Conservation (phyloP, 2,888 invertebrate species). For the Cantharis rufa region DNA sequence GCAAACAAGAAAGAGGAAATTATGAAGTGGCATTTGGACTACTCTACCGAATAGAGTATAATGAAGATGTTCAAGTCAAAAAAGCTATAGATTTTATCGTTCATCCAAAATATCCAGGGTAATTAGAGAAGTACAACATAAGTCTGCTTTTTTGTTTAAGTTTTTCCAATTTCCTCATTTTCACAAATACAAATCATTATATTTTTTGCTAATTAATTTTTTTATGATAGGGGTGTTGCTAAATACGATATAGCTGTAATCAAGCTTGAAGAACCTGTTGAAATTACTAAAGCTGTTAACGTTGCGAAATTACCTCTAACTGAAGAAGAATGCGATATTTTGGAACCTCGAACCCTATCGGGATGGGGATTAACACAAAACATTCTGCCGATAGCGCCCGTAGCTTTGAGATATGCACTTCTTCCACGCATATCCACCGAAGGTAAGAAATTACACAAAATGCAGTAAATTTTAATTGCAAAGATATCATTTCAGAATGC, state of each 20-base stretch:
- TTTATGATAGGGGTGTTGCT: not conserved
- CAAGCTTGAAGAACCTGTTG: not conserved
- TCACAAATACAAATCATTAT: not conserved
- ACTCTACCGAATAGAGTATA: not conserved
- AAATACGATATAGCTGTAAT: slow-evolving; percentile 3
- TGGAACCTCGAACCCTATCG: not conserved
- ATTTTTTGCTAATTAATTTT: not conserved
- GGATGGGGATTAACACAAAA: slow-evolving; percentile 4
- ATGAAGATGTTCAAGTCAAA: not conserved
- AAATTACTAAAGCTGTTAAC: not conserved
- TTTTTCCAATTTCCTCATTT: no score
- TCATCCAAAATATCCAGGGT: slow-evolving; percentile 1
- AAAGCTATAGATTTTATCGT: not conserved
- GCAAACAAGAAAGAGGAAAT: not conserved
- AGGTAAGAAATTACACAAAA: not conserved
- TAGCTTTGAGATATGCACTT: not conserved
- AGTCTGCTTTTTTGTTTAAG: no score
- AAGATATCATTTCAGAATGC: not conserved
- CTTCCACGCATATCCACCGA: slow-evolving; percentile 4
- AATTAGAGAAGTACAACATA: not conserved
- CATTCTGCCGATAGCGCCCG: not conserved
- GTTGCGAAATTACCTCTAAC: not conserved
- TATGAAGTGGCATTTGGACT: not conserved
- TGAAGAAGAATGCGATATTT: not conserved
- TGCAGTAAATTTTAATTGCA: not conserved